Conservation (phyloP, 2,113 vertebrate genomes). For the Hystrix cristata region DNA sequence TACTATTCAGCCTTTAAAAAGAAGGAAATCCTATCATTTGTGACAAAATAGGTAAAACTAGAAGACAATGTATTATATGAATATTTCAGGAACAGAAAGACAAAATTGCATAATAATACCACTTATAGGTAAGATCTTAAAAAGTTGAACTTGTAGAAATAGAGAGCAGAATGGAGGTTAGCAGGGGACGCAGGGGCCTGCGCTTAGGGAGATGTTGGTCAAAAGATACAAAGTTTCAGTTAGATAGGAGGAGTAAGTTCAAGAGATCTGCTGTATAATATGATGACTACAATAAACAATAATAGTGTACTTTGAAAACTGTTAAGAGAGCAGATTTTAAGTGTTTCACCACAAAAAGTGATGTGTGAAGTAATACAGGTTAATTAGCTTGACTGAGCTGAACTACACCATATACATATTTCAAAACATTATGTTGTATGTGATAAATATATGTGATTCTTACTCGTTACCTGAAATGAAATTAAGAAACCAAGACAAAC, state of each 20-base stretch:
- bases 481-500: not conserved
- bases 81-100: not conserved
- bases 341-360: not conserved
- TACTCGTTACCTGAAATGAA: not conserved
- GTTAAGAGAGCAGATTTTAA: not conserved
- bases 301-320: not conserved
- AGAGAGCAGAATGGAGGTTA: not conserved
- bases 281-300: not conserved
- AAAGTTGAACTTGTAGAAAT: not conserved
- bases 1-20: not conserved
- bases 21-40: not conserved
- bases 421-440: not conserved
- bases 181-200: not conserved
- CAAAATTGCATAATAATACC: not conserved
- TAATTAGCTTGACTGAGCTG: not conserved
- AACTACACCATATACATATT: not conserved
- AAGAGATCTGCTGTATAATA: not conserved
- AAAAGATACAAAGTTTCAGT: not conserved
- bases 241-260: not conserved
- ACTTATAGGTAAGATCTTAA: not conserved
- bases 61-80: not conserved
- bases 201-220: not conserved
- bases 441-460: not conserved
- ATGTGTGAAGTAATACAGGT: not conserved
- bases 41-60: not conserved